phyloP scores from a whole-genome alignment of 2,113 vertebrate genomes.

The Guaruba guarouba region DNA sequence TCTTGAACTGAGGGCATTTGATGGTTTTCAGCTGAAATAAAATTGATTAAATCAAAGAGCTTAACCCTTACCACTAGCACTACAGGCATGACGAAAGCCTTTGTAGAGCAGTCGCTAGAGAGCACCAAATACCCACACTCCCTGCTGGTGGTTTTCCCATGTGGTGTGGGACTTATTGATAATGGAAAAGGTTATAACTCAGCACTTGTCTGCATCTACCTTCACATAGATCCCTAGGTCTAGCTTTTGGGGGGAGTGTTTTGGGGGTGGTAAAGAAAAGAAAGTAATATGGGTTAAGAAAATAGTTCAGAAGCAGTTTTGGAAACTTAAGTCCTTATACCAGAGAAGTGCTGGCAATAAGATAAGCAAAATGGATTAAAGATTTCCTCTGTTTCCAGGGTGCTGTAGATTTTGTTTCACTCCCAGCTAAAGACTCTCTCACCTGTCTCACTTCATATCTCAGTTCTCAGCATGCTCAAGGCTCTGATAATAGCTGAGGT shows the following conservation, averaged over 20 bases:
- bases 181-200: background rate
- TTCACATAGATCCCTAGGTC: background rate
- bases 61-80: background rate
- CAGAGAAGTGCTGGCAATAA: background rate
- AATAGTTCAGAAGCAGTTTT: background rate
- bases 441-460: background rate
- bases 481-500: background rate
- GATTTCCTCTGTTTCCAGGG: background rate
- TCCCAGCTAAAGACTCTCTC: background rate
- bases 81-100: background rate
- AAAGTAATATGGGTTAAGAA: fast-evolving
- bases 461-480: background rate
- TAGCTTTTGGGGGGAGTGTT: background rate
- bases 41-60: background rate
- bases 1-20: background rate
- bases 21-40: background rate
- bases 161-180: background rate
- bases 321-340: background rate
- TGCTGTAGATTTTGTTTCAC: background rate
- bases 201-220: background rate
- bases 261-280: background rate
- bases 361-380: background rate
- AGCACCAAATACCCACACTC: slow-evolving; percentile 35
- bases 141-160: background rate
- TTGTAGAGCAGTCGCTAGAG: slow-evolving; percentile 32